Conservation (phyloP, 2,113 vertebrate genomes). For the Bufo gargarizans region DNA sequence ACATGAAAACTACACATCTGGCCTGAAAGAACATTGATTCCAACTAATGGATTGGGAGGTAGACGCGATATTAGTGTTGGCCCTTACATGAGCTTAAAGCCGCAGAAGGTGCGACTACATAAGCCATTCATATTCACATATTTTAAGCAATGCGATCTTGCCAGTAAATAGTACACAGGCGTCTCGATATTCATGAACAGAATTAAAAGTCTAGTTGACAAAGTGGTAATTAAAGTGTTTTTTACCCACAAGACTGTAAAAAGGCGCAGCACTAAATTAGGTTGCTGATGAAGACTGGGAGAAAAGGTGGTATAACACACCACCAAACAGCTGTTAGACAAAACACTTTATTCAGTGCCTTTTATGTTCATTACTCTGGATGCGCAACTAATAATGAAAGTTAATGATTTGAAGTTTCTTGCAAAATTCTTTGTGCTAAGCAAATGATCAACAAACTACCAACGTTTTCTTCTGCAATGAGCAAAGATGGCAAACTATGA, state of each 20-base stretch:
- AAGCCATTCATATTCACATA: not conserved
- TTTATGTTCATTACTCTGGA: conserved; percentile 74
- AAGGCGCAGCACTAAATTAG: conserved; percentile 72
- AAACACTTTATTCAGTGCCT: conserved; percentile 73
- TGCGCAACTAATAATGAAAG: conserved; percentile 72
- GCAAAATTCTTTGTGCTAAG: conserved; percentile 73
- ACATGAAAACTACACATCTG: conserved; percentile 78
- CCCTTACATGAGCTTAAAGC: not conserved
- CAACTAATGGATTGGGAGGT: not conserved
- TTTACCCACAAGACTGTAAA: conserved; percentile 72
- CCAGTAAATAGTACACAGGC: conserved; percentile 60
- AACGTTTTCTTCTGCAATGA: conserved; percentile 67
- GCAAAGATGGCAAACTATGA: conserved; percentile 66
- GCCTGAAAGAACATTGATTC: conserved; percentile 67
- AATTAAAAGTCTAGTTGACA: conserved; percentile 72
- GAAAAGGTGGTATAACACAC: conserved; percentile 78
- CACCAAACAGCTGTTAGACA: conserved; percentile 75
- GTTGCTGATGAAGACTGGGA: conserved; percentile 74
- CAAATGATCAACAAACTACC: conserved; percentile 74
- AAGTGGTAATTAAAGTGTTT: conserved; percentile 77
- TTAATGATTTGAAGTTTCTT: conserved; percentile 73
- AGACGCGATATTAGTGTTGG: not conserved
- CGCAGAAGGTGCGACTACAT: not conserved
- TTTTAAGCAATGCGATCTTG: conserved; percentile 43
- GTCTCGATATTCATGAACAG: conserved; percentile 67